These are phyloP conservation scores for Hemiscyllium ocellatum DNA, from an alignment of 2,113 vertebrate species.

Conservation along the genomic window DNA sequence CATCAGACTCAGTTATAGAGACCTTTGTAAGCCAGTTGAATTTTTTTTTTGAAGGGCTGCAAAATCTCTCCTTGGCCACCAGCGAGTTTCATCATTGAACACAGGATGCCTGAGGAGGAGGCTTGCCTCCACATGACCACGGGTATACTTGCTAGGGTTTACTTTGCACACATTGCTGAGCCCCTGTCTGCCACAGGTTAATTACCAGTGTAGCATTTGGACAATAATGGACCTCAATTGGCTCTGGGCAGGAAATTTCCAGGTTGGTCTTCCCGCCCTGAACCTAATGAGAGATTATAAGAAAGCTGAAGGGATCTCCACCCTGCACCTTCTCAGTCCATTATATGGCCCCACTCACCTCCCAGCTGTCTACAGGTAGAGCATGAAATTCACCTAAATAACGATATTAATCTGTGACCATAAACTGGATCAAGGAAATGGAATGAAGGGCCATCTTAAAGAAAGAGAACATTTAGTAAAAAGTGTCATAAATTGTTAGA, in stretches of 20 bases:
- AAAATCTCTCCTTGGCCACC: neutral
- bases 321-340: neutral
- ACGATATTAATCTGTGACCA: neutral
- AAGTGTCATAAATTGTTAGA: neutral
- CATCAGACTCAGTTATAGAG: neutral
- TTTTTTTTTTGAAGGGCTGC: neutral
- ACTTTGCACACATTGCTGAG: neutral
- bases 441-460: neutral
- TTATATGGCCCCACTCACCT: neutral
- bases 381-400: neutral
- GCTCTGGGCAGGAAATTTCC: too few species aligned
- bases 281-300: neutral
- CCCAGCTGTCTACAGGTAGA: too few species aligned
- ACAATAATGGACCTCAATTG: neutral
- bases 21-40: neutral
- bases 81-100: neutral
- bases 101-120: neutral
- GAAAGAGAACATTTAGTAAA: neutral
- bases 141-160: neutral
- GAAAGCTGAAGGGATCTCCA: neutral
- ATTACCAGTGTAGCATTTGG: neutral
- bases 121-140: too few species aligned
- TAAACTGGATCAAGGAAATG: neutral
- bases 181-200: neutral
- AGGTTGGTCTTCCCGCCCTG: neutral